Evolutionary conservation across 2,113 vertebrate species (phyloP), one percentile per base, ranked within the genome.

Genomic region (Malurus elegans): DNA sequence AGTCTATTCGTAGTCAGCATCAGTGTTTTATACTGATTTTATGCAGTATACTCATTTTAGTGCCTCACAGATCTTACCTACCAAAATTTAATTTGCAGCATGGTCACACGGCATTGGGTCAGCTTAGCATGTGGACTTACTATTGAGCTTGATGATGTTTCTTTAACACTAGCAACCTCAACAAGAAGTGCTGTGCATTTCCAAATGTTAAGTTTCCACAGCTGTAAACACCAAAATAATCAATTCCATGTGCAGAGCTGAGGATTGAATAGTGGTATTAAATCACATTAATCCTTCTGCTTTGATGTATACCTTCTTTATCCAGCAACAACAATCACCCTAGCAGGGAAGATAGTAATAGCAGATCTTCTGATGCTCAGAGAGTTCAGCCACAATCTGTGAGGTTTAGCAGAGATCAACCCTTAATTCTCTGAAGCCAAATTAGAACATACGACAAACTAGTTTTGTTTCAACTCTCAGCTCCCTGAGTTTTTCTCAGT

Each of bases 341-440:
- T 71, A 36, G 28, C 29, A 76, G 19, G 64, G 25, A 93, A 87
- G 29, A 80, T 24, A 78, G 48, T 62, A 96, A 85, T 18, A 76
- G 56, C 26, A 84, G 79, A 70, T 72, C 69, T 73, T 85, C 54
- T 67, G 47, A 57, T 45, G 36, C 32, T 76, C 56, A 32, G 38
- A 72, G 58, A 80, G 48, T 80, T 94, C 80, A 91, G 48, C 58
- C 31, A 51, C 53, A 83, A 18, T 75, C 79, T 79, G 18, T 80
- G 42, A 91, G 87, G 72, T 94, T 91, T 81, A 95, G 45, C 57
- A 76, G 18, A 92, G 79, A 92, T 81, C 85, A 89, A 45, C 8
- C 18, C 13, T 81, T 95, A 93, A 91, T 87, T 82, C 88, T 76
- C 83, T 74, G 74, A 79, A 84, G 62, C 24, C 17, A 6, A 92